phyloP scores from a whole-genome alignment of 2,113 vertebrate species.

The Cochlearius cochlearius region DNA sequence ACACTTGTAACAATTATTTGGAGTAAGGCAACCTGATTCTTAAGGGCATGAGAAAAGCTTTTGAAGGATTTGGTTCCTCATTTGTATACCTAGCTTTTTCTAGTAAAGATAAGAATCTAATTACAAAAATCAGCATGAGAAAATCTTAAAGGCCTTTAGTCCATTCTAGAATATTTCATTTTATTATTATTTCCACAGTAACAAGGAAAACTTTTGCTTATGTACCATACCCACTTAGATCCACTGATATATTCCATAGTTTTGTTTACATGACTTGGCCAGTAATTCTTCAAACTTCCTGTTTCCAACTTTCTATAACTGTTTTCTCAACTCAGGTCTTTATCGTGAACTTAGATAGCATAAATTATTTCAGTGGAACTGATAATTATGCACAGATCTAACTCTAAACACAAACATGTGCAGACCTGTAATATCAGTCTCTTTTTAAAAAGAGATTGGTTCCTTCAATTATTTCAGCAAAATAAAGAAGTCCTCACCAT shows the following conservation, averaged over 20 bases:
- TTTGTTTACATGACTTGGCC: not conserved
- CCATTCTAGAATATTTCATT: not conserved
- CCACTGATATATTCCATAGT: not conserved
- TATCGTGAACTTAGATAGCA: not conserved
- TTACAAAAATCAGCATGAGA: not conserved
- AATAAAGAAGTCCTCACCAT: not conserved
- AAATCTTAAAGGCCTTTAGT: not conserved
- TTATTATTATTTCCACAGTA: not conserved
- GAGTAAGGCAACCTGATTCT: not conserved
- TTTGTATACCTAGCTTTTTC: not conserved
- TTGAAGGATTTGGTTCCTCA: not conserved
- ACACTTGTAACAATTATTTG: not conserved
- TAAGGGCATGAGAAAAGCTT: not conserved
- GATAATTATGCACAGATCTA: not conserved
- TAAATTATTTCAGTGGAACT: not conserved
- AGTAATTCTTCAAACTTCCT: not conserved
- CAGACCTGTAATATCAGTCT: fast-evolving
- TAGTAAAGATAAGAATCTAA: not conserved
- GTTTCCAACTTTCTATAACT: not conserved
- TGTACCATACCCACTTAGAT: not conserved
- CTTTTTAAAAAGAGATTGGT: not conserved
- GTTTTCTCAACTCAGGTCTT: not conserved
- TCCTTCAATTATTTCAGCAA: not conserved
- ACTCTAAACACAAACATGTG: not conserved
- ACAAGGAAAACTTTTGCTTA: not conserved